phyloP scores from a whole-genome alignment of 2,797 vertebrate genomes.

The Pseudotriccus pelzelni region DNA sequence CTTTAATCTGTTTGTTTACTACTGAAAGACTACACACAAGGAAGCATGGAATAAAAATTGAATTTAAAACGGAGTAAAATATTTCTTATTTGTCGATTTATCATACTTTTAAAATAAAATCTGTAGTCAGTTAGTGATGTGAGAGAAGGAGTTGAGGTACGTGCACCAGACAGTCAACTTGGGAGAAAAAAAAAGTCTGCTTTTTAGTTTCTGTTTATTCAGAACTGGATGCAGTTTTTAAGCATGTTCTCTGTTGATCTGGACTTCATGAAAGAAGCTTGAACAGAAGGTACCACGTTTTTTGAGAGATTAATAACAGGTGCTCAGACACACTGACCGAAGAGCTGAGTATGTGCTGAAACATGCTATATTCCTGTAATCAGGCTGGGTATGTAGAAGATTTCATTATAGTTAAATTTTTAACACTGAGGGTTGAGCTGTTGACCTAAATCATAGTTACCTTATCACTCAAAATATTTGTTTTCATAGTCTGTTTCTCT shows the following conservation, averaged over 20 bases:
- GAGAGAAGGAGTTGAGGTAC: not conserved
- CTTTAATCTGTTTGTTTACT: slow-evolving; percentile 27
- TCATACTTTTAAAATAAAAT: not conserved
- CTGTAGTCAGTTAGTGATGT: not conserved
- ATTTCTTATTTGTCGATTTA: not conserved
- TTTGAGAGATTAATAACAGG: not conserved
- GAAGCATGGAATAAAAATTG: not conserved
- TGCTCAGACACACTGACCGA: not conserved
- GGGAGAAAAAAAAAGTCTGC: too few species aligned
- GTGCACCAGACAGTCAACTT: too few species aligned
- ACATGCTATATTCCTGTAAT: not conserved
- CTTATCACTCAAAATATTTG: not conserved
- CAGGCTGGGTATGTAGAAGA: not conserved
- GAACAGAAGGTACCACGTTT: not conserved
- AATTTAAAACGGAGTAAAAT: not conserved
- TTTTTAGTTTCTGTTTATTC: not conserved
- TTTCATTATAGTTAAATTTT: not conserved
- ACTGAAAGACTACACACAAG: not conserved
- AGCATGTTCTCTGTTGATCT: not conserved
- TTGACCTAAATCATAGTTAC: not conserved
- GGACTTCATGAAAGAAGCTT: not conserved
- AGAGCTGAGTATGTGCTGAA: not conserved
- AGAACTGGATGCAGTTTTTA: not conserved
- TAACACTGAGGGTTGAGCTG: fast-evolving
- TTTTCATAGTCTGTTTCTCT: not conserved